Evolutionary conservation across 2,113 vertebrate genomes (phyloP), one percentile per base, ranked within the genome.

Genomic region (Myrmecobius fasciatus): DNA sequence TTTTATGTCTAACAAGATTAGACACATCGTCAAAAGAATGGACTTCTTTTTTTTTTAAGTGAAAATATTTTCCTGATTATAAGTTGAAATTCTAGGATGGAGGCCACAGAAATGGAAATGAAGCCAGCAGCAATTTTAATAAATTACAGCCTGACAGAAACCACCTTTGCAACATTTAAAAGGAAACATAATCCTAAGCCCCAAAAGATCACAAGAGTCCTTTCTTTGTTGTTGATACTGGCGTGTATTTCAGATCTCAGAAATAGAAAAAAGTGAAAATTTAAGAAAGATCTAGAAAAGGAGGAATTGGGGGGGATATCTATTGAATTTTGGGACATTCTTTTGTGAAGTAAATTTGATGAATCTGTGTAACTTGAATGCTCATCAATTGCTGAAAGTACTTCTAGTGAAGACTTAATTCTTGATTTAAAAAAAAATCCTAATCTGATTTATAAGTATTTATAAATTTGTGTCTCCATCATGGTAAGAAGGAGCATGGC

Each of bases 111-210:
- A 97, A 54, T 1, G 94, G 54, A 97, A 92, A 96, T 53, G 54
- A 97, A 96, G 96, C 53, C 89, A 97, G 92, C 12, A 95, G 93
- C 89, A 94, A 97, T 98, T 98, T 98, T 97, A 97, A 96, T 95
- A 97, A 98, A 95, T 94, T 97, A 91, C 24, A 94, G 92, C 94
- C 96, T 97, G 95, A 97, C 93, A 95, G 96, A 97, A 95, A 95
- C 95, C 95, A 93, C 95, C 92, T 95, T 56, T 89, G 92, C 96
- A 97, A 96, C 97, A 96, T 97, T 98, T 97, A 92, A 96, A 98
- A 97, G 89, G 96, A 98, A 98, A 97, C 89, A 96, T 96, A 96
- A 96, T 98, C 96, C 89, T 88, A 91, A 96, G 93, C 7, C 2
- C 95, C 97, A 83, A 93, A 91, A 95, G 97, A 98, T 49, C 90